Evolutionary conservation across 2,797 vertebrate species (phyloP).

Genomic region (Cygnus olor): DNA sequence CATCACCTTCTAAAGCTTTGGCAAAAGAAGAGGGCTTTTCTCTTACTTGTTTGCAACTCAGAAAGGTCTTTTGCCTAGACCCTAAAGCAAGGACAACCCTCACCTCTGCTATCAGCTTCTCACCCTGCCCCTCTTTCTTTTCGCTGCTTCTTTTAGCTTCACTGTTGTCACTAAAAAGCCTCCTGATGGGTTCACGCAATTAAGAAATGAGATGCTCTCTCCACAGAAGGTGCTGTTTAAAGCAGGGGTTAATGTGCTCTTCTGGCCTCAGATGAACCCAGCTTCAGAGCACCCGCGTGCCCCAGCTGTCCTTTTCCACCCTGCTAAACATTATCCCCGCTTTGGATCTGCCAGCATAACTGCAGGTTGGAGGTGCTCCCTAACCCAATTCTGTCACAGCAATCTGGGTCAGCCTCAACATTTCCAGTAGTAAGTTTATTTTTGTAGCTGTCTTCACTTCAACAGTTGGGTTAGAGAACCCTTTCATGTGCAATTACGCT

Average conservation of each 20-base stretch:
- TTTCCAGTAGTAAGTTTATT: constrained; percentile 53
- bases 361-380: constrained; percentile 63
- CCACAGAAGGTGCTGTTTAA: background rate
- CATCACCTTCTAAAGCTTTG: background rate
- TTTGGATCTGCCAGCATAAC: background rate
- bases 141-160: background rate
- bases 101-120: background rate
- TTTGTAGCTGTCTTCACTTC: constrained; percentile 63
- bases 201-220: background rate
- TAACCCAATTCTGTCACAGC: constrained; percentile 70
- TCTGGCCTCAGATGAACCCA: constrained; percentile 27
- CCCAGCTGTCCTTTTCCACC: constrained; percentile 31
- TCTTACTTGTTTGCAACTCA: background rate
- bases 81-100: background rate
- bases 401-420: constrained; percentile 68
- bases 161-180: background rate
- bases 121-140: background rate
- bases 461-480: constrained; percentile 32
- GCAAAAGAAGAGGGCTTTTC: background rate
- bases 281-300: background rate
- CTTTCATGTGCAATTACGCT: constrained; percentile 56
- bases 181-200: background rate
- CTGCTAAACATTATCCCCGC: background rate
- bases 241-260: constrained; percentile 6
- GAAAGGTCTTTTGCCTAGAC: background rate